Base-by-base conservation (phyloP, 2,888 invertebrate genomes). In the Cephus sareptanus region DNA sequence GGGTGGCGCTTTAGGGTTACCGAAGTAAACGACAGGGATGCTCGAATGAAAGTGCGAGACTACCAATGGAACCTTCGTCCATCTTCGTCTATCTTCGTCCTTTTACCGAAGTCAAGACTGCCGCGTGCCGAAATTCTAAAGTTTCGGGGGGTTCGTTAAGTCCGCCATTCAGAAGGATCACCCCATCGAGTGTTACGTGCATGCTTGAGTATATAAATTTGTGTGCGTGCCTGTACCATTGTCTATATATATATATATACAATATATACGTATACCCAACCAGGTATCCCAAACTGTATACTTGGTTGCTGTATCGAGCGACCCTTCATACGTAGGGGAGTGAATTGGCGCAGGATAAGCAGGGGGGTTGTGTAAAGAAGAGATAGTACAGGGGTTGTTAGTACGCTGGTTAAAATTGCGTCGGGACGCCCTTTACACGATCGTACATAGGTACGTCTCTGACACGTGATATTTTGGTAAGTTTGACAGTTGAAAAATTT, bases 71-170 rank as follows among this genome's bases (percentile, higher is more conserved):
- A 9, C 56, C 56, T 56, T 56, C 56, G 23, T 56, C 15, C 31
- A 71, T 34, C 71, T 71, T 71, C 71, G 71, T 33, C 71, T 11
- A 71, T 71, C 71, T 33, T 71, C 71, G 71, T 34, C 71, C 71
- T 23, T 23, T 34, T 6, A 3, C 71, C 71, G 33, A 71, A 34
- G 13, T 30, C 71, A 13, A 33, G 33, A 23, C 12, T 34, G 78
- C 75, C 78, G 79, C 78, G 80, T 81, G 76, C 77, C 77, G 71
- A 77, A 80, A 79, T 76, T 80, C 37, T 75, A 56, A 79, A 79
- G 79, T 79, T 81, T 78, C 76, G 75, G 73, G 74, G 76, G 80
- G 81, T 76, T 81, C 80, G 81, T 81, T 81, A 80, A 75, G 79
- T 77, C 76, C 71, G 76, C 78, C 77, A 80, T 81, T 81, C 74